Evolutionary conservation across 2,888 invertebrate species (phyloP).

Genomic region (Tenthredo mesomela): DNA sequence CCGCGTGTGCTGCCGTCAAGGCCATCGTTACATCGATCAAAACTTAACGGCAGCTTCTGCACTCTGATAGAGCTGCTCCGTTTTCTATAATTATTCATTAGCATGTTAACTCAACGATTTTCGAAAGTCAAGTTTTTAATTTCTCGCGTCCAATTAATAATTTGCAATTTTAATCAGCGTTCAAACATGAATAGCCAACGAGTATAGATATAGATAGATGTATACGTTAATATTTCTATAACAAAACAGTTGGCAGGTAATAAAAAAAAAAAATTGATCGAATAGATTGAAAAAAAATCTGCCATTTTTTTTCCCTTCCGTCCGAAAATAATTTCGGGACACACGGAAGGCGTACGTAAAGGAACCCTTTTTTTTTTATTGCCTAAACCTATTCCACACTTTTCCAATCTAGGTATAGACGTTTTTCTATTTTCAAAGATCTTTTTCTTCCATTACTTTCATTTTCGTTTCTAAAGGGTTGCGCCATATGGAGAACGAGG

Average conservation of each 20-base stretch:
- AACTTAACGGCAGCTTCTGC: conserved; percentile 47
- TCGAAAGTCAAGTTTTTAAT: background rate
- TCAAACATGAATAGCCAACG: background rate
- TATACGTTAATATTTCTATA: background rate
- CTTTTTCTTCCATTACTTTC: conserved; percentile 39
- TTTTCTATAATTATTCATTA: background rate
- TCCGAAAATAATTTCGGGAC: conserved; percentile 42
- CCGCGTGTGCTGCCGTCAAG: conserved; percentile 70
- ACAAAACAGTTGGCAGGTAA: background rate
- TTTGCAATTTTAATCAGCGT: background rate
- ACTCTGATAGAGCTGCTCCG: background rate
- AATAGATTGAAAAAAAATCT: background rate
- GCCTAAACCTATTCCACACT: background rate
- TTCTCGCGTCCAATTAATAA: background rate
- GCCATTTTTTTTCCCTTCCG: conserved; percentile 17
- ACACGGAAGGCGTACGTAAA: conserved; percentile 42
- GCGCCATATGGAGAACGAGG: conserved; percentile 62
- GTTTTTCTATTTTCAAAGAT: conserved; percentile 36
- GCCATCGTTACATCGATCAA: conserved; percentile 59
- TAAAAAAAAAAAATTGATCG: background rate
- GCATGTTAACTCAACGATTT: background rate
- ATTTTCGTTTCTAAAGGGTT: conserved; percentile 59
- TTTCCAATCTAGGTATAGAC: conserved; percentile 15
- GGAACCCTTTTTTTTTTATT: conserved; percentile 16
- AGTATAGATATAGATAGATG: too few relatives aligned